Evolutionary conservation across 2,797 vertebrate genomes (phyloP), one percentile per base, ranked within the genome.

Genomic region (Todus mexicanus): DNA sequence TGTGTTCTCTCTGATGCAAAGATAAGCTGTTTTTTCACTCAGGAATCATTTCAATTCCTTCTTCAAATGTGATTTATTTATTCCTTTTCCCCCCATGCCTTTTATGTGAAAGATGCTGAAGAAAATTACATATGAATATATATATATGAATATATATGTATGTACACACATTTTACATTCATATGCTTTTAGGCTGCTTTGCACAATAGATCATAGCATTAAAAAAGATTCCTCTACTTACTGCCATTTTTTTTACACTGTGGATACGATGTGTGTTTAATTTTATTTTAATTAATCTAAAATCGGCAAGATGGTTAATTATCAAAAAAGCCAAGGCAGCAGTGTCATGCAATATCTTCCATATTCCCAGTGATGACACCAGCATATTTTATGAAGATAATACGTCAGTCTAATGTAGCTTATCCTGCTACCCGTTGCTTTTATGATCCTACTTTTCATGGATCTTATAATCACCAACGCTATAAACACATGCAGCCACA

Each of bases 1-100:
- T 92, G 85, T 60, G 56, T 26, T 90, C 84, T 86, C 68, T 72
- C 45, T 77, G 90, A 90, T 63, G 66, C 60, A 89, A 87, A 87
- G 42, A 90, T 57, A 87, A 43, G 15, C 61, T 79, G 48, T 13
- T 90, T 89, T 88, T 83, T 77, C 64, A 33, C 42, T 63, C 45
- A 82, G 48, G 14, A 76, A 66, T 42, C 40, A 12, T 42, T 42
- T 85, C 4, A 83, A 33, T 69, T 77, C 38, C 50, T 81, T 63
- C 35, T 56, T 75, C 77, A 85, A n/a, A 74, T 54, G 12, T 23
- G 53, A 88, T 45, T 70, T 56, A 35, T 63, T 86, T 69, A 43
- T 56, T 89, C 57, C 3, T 51, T 88, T 38, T 5, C 3, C 1
- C 1, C 11, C 40, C 18, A 12, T 11, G 15, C 15, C 73, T 93